A percentile compares a stretch with the other conserved stretches of the same genome.
Conservation (phyloP, 2,888 invertebrate species). For the Latrodectus elegans region DNA sequence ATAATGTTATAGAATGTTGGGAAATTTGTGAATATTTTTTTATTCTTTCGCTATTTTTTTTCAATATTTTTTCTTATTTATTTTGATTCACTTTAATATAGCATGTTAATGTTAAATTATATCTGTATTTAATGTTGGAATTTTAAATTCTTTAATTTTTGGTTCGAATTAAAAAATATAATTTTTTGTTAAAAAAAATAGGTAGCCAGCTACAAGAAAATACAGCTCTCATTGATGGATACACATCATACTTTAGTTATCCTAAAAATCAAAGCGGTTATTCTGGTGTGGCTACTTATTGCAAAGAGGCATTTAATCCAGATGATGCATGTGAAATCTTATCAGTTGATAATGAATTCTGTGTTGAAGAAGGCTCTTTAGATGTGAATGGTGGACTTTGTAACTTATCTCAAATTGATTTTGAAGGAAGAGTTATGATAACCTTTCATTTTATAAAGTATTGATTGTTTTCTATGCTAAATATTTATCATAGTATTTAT, state of each 20-base stretch:
- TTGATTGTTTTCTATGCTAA: not conserved
- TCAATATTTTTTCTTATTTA: no score
- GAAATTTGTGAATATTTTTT: no score
- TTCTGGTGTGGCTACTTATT: slow-evolving; percentile 77
- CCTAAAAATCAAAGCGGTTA: slow-evolving; percentile 77
- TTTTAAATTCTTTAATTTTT: no score
- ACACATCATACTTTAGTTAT: slow-evolving; percentile 77
- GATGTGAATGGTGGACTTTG: not conserved
- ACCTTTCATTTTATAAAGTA: slow-evolving; percentile 75
- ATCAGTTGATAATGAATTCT: slow-evolving; percentile 71
- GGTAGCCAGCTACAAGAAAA: slow-evolving; percentile 77
- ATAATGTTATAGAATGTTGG: no score
- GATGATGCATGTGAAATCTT: slow-evolving; percentile 76
- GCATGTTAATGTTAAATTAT: no score
- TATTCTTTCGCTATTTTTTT: no score
- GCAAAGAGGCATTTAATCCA: slow-evolving; percentile 74
- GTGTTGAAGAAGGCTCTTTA: not conserved
- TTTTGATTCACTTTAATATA: no score
- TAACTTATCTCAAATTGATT: slow-evolving; percentile 75
- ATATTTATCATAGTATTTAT: no score
- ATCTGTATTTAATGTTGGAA: no score
- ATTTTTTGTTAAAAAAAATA: slow-evolving; percentile 71
- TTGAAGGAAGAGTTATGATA: slow-evolving; percentile 77
- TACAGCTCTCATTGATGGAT: slow-evolving; percentile 77
- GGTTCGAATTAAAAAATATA: no score